Conservation (phyloP, 2,888 invertebrate species). For the Liodrosophila aerea region DNA sequence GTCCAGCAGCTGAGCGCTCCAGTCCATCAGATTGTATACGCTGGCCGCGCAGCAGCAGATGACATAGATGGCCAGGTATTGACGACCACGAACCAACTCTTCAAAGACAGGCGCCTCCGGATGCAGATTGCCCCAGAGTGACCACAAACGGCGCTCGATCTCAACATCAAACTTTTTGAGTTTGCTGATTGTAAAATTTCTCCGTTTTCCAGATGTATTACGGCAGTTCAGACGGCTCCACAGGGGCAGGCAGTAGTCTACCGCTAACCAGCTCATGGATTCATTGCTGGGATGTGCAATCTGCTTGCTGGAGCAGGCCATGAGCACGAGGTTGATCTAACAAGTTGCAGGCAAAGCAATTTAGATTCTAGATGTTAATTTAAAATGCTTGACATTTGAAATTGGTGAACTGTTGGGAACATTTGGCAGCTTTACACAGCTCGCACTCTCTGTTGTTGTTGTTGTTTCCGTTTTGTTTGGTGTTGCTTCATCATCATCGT, state of each 20-base stretch:
- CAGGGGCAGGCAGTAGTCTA: conserved; percentile 74
- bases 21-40: conserved; percentile 85
- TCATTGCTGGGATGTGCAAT: conserved; percentile 65
- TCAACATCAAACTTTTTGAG: conserved; percentile 86
- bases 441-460: neutral
- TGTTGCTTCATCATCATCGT: too few relatives aligned
- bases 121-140: conserved; percentile 87
- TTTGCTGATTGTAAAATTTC: conserved; percentile 81
- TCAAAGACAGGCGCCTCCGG: conserved; percentile 85
- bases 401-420: too few relatives aligned
- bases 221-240: conserved; percentile 81
- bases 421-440: too few relatives aligned
- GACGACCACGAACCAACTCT: conserved; percentile 85
- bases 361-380: too few relatives aligned
- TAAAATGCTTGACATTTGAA: too few relatives aligned
- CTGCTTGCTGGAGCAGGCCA: too few relatives aligned
- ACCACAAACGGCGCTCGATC: conserved; percentile 86
- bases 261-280: conserved; percentile 78
- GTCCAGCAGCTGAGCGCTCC: conserved; percentile 86
- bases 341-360: too few relatives aligned
- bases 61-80: conserved; percentile 86
- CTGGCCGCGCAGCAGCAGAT: conserved; percentile 85
- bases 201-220: conserved; percentile 73
- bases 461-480: conserved; percentile 9
- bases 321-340: too few relatives aligned